Percentiles rank a stretch among this genome's conserved stretches.
Evolutionary conservation across 2,797 vertebrate genomes (phyloP).

Genomic region (Phrynocephalus forsythii): DNA sequence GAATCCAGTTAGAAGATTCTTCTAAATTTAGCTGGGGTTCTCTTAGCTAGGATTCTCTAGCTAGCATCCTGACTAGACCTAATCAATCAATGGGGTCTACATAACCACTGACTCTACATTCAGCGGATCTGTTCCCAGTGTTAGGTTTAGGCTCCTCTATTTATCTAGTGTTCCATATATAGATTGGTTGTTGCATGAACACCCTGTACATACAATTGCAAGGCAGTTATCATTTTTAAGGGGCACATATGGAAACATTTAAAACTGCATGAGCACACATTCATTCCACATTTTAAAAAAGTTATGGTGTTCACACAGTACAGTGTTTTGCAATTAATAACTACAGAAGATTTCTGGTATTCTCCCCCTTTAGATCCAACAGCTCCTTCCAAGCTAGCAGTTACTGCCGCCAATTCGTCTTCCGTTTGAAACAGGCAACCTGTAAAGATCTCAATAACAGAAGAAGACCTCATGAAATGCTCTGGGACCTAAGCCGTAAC

Average conservation of each 20-base stretch:
- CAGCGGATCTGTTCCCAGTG: too few relatives aligned
- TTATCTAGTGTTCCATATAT: too few relatives aligned
- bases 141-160: too few relatives aligned
- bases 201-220: neutral
- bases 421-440: conserved; percentile 76
- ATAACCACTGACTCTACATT: too few relatives aligned
- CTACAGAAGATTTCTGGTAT: conserved; percentile 66
- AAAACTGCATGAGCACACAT: conserved; percentile 63
- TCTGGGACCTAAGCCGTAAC: conserved; percentile 68
- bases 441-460: conserved; percentile 76
- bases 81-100: too few relatives aligned
- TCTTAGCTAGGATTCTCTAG: too few relatives aligned
- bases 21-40: too few relatives aligned
- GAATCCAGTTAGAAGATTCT: too few relatives aligned
- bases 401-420: conserved; percentile 70
- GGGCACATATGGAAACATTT: conserved; percentile 63
- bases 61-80: too few relatives aligned
- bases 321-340: conserved; percentile 68
- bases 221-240: conserved; percentile 30
- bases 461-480: conserved; percentile 78
- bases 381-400: conserved; percentile 68
- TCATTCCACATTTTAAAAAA: conserved; percentile 56
- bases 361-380: conserved; percentile 71
- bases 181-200: too few relatives aligned
- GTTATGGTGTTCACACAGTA: conserved; percentile 56